Evolutionary conservation across 2,888 invertebrate species (phyloP), one percentile per base, ranked within the genome.

Genomic region (Margaritifera margaritifera): DNA sequence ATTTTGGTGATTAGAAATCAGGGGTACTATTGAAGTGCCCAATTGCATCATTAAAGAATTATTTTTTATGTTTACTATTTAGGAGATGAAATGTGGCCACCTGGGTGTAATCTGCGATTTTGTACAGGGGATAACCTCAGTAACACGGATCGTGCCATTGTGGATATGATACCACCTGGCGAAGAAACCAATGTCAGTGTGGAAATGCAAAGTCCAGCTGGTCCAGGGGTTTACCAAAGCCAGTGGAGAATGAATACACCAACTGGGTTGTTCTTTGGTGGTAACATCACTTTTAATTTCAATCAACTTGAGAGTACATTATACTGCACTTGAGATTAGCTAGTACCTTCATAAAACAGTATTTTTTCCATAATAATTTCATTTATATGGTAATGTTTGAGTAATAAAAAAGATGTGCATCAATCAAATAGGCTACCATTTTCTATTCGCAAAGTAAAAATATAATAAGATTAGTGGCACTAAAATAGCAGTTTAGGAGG

Each of bases 161-260:
- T 96, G 31, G 94, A 94, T 55, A 91, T 94, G 31, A 89, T 98
- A 79, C 92, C 92, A 72, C 94, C 97, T 5, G 94, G 94, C 71
- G 94, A 95, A 87, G 93, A 93, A 66, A 93, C 93, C 66, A 94
- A 94, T 85, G 91, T 98, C 66, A 93, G 93, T 81, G 92, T 97
- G 74, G 94, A 94, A 83, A 93, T 97, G 92, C 92, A 92, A 64
- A 95, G 96, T 86, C 97, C 98, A 15, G 90, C 92, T 20, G 89
- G 91, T 68, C 92, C 94, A 56, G 96, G 96, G 19, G 92, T 93
- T 24, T 95, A 94, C 90, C 93, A 94, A 90, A 95, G 95, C 80
- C 94, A 95, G 91, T 98, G 97, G 94, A 93, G 96, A 86, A 92
- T 98, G 92, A 94, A 94, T 85, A 96, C 96, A 69, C 92, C 95